Evolutionary conservation across 2,888 invertebrate species (phyloP), one percentile per base, ranked within the genome.

Genomic region (Boloria euphrosyne): DNA sequence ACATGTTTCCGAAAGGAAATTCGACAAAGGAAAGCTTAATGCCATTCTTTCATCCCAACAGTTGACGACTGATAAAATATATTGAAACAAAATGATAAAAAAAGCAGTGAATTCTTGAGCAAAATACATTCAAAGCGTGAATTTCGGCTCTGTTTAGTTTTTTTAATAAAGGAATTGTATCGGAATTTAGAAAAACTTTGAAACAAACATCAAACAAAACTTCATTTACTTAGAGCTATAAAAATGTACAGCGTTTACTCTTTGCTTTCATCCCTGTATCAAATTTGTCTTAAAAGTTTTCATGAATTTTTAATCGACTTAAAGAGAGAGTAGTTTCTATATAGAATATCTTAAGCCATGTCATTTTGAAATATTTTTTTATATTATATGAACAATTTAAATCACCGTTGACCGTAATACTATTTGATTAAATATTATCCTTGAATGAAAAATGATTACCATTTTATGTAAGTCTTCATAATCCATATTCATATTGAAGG

Each of bases 11-110:
- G 59, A 60, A 59, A 68, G 69, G 51, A 70, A 71, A 68, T 71
- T 69, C 64, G 61, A 70, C 73, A 69, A 71, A 71, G 69, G 69
- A 68, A 64, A 71, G 61, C 68, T 67, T 71, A 74, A 73, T 71
- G 67, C 70, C 66, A 73, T 74, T 75, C 72, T 70, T 71, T 73
- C 72, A 66, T 70, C 69, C 65, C 67, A 66, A 63, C 51, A 63
- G 62, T 65, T 68, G 68, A 60, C 64, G 58, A 63, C 62, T 69
- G 68, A 66, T 68, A 63, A 66, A 68, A 68, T 68, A 66, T 70
- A 70, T 70, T 65, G 65, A 59, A 63, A 59, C 59, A 52, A 65
- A 67, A 67, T 62, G 54, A 22, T n/a, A 46, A 68, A 68, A 27
- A 46, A 61, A 54, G 50, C 57, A 58, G 31, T 58, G 27, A 60